A percentile compares a stretch with the other conserved stretches of the same genome.
phyloP scores from a whole-genome alignment of 2,888 invertebrate genomes.

The Drosophila cracens region DNA sequence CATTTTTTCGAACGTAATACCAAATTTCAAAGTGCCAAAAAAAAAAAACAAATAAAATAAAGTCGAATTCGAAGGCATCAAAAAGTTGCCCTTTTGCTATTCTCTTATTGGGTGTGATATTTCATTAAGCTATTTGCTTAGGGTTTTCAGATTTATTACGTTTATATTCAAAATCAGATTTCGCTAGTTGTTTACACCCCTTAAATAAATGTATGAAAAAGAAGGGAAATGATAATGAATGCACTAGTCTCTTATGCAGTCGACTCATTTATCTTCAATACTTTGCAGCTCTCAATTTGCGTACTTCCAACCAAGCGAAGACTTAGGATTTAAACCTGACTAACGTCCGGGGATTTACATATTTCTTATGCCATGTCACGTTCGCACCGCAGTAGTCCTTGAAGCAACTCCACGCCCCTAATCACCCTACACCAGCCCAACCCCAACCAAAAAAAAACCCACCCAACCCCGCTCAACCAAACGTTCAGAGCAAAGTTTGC shows the following conservation, averaged over 20 bases:
- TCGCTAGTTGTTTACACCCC: background rate
- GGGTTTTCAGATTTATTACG: background rate
- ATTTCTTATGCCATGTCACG: slow-evolving; percentile 65
- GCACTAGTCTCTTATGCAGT: slow-evolving; percentile 19
- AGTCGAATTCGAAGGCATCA: background rate
- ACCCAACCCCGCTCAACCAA: background rate
- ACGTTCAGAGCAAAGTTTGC: slow-evolving; percentile 32
- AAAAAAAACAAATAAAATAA: background rate
- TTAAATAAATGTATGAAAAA: background rate
- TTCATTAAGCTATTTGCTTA: background rate
- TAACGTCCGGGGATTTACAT: slow-evolving; percentile 61
- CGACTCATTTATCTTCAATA: slow-evolving; percentile 58
- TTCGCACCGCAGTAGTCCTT: slow-evolving; percentile 48
- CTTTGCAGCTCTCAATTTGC: slow-evolving; percentile 60
- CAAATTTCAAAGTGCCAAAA: background rate
- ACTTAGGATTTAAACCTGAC: slow-evolving; percentile 63
- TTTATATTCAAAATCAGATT: background rate
- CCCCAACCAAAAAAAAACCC: background rate
- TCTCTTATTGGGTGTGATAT: background rate
- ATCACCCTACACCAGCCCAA: background rate
- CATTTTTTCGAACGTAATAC: background rate
- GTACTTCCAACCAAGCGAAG: slow-evolving; percentile 35
- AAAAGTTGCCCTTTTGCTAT: background rate
- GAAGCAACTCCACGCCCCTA: slow-evolving; percentile 6
- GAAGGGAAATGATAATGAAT: slow-evolving; percentile 14